phyloP scores from a whole-genome alignment of 2,888 invertebrate genomes.

The Sylvicola cinctus region DNA sequence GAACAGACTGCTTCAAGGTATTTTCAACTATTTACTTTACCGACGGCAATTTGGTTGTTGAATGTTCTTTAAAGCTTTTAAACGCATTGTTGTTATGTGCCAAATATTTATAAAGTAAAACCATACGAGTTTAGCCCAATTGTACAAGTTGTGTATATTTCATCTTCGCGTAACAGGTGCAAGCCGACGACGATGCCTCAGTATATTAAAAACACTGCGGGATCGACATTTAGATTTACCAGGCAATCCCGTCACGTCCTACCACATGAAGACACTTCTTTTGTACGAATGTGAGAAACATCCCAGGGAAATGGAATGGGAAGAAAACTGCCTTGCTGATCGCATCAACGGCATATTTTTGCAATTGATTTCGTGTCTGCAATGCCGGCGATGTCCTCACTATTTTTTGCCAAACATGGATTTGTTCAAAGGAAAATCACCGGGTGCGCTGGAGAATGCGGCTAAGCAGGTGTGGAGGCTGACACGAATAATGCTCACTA shows the following conservation, averaged over 20 bases:
- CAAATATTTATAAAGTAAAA: too few relatives aligned
- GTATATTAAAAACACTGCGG: slow-evolving; percentile 74
- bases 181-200: slow-evolving; percentile 68
- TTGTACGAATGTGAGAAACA: slow-evolving; percentile 95
- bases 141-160: too few relatives aligned
- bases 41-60: too few relatives aligned
- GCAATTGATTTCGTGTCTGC: slow-evolving; percentile 85
- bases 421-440: slow-evolving; percentile 81
- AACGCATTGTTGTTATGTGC: too few relatives aligned
- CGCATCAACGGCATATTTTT: slow-evolving; percentile 85
- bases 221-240: slow-evolving; percentile 79
- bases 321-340: slow-evolving; percentile 78
- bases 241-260: slow-evolving; percentile 76
- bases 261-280: slow-evolving; percentile 77
- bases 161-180: too few relatives aligned
- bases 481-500: slow-evolving; percentile 78
- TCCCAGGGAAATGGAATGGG: slow-evolving; percentile 86
- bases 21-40: slow-evolving; percentile 7
- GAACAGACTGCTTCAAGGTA: slow-evolving; percentile 63
- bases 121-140: neutral
- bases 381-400: slow-evolving; percentile 87
- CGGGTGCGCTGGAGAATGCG: slow-evolving; percentile 76
- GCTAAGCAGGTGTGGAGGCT: slow-evolving; percentile 88
- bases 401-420: slow-evolving; percentile 90
- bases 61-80: too few relatives aligned